These are phyloP conservation scores for Xanthorhoe designata DNA, from an alignment of 2,888 invertebrate genomes.

Conservation along the genomic window DNA sequence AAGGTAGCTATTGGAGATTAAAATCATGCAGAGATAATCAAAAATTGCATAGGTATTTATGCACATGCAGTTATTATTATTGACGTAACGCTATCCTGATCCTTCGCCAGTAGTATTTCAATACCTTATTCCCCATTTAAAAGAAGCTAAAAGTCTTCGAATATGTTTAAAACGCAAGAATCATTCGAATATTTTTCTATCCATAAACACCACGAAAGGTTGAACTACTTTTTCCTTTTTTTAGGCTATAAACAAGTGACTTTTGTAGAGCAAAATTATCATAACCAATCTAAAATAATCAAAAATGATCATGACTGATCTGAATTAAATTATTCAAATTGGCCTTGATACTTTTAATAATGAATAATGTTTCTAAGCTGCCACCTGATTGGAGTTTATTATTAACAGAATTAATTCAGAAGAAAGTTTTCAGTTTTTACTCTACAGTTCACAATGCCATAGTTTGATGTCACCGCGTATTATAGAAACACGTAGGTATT, in stretches of 20 bases:
- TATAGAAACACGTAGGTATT: too few relatives aligned
- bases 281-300: too few relatives aligned
- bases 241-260: neutral
- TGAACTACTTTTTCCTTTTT: neutral
- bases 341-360: constrained; percentile 16
- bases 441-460: neutral
- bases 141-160: too few relatives aligned
- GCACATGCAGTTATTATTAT: neutral
- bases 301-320: constrained; percentile 1
- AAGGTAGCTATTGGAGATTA: constrained; percentile 15
- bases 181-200: too few relatives aligned
- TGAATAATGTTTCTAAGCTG: neutral
- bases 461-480: neutral
- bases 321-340: neutral
- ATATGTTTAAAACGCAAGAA: too few relatives aligned
- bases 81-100: neutral
- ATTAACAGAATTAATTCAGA: neutral
- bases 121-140: too few relatives aligned
- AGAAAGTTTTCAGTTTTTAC: neutral
- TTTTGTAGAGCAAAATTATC: constrained; percentile 13
- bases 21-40: constrained; percentile 23
- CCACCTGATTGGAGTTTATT: neutral
- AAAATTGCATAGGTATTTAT: constrained; percentile 22
- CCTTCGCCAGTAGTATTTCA: too few relatives aligned
- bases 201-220: neutral